A percentile compares a stretch with the other conserved stretches of the same genome.
Conservation (phyloP, 2,888 invertebrate species). For the Eilema caniola region DNA sequence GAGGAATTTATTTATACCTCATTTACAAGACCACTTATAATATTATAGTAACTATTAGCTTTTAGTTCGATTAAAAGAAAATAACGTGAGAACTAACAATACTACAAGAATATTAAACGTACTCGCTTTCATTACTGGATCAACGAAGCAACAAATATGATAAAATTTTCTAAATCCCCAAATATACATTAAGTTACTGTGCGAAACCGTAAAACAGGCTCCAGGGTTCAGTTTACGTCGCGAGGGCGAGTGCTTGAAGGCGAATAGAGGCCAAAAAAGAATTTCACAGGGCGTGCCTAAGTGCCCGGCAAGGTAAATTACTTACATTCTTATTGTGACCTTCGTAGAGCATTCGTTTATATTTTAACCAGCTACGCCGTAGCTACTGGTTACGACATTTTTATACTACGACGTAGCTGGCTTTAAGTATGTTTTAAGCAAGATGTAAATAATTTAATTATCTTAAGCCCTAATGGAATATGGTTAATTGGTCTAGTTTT, state of each 20-base stretch:
- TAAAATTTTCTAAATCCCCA: background rate
- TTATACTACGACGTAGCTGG: background rate
- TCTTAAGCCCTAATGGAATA: background rate
- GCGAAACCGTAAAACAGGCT: conserved; percentile 21
- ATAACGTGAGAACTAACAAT: background rate
- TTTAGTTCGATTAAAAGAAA: background rate
- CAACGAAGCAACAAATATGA: background rate
- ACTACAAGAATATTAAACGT: background rate
- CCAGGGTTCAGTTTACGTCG: conserved; percentile 17
- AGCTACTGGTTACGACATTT: background rate
- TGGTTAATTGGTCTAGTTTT: no score
- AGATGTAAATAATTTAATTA: background rate
- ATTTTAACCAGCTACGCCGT: conserved; percentile 18
- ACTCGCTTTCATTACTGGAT: background rate
- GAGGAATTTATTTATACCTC: no score
- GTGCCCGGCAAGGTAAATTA: conserved; percentile 38
- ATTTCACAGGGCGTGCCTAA: conserved; percentile 47
- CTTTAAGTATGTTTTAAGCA: background rate
- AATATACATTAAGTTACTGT: conserved; percentile 18
- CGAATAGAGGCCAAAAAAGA: conserved; percentile 54
- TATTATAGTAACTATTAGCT: background rate
- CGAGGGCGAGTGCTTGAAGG: conserved; percentile 37
- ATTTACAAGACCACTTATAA: no score
- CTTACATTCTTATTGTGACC: conserved; percentile 24
- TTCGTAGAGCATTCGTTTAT: conserved; percentile 22